These are phyloP conservation scores for Gymnocheta viridis DNA, from an alignment of 2,888 invertebrate genomes.

Conservation along the genomic window DNA sequence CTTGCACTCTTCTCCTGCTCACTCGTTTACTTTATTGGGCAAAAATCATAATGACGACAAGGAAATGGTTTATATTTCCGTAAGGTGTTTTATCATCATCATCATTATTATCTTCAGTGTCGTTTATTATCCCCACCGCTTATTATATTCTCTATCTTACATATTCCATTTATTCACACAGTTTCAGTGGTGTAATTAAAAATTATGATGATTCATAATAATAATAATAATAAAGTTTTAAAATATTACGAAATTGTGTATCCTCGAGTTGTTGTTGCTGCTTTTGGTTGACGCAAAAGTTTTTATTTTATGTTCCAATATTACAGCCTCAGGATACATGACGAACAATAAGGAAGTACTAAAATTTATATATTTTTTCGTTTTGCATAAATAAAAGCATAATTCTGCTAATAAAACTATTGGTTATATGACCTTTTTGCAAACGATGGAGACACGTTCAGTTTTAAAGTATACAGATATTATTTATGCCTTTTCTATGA, in stretches of 20 bases:
- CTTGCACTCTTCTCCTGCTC: neutral
- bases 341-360: slow-evolving; percentile 25
- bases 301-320: slow-evolving; percentile 24
- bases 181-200: slow-evolving; percentile 64
- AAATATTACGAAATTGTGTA: slow-evolving; percentile 4
- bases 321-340: slow-evolving; percentile 15
- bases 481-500: too few relatives aligned
- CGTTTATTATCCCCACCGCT: neutral
- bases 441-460: neutral
- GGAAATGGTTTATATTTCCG: slow-evolving; percentile 66
- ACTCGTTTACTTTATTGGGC: neutral
- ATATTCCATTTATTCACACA: neutral
- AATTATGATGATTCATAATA: slow-evolving; percentile 69
- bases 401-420: slow-evolving; percentile 46
- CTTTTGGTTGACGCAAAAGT: slow-evolving; percentile 32
- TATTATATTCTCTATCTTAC: neutral
- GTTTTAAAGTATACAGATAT: too few relatives aligned
- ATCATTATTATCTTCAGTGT: slow-evolving; percentile 2
- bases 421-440: slow-evolving; percentile 6
- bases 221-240: slow-evolving; percentile 13
- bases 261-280: neutral
- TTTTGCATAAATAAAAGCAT: neutral
- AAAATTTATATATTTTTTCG: slow-evolving; percentile 7
- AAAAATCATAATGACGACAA: slow-evolving; percentile 54
- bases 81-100: slow-evolving; percentile 62